Base-by-base conservation (phyloP, 2,113 vertebrate genomes). In the Rhadina sibilatrix region DNA sequence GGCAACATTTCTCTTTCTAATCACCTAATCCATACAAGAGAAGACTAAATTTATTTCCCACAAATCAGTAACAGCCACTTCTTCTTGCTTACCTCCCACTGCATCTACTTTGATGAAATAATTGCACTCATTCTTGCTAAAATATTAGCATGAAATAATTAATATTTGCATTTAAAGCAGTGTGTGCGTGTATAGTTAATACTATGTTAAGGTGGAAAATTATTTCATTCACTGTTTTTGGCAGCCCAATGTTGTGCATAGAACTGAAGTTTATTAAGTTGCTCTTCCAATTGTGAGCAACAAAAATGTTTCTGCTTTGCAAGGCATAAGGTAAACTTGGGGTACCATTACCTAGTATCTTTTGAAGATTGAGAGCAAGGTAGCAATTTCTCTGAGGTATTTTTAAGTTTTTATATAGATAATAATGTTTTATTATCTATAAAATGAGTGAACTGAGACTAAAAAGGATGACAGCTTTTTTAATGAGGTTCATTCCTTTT, bases 131-230 rank as follows among this genome's bases (percentile, higher is more conserved):
- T 59, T 94, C 63, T 82, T 87, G 59, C 33, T 88, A 64, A 85
- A 96, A 80, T 90, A 93, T 86, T 91, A 96, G 22, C 47, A 86
- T 75, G 35, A 88, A 90, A 92, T 80, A 66, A 87, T 89, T 87
- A 83, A 74, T 92, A 80, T 63, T 86, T 93, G 24, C 76, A 77
- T 83, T 83, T 80, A 70, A 93, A 96, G 11, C 15, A 69, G 18
- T 46, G 21, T 38, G 42, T 78, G 24, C 21, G 18, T 78, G 20
- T 75, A 30, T 19, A 47, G 40, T 66, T 91, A 94, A 80, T 50
- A 30, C 9, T 31, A 2, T 33, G 20, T 66, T 89, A 63, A 81
- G 33, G 27, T 52, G 44, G 68, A 88, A 83, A 50, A 81, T 87
- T 47, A 35, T 80, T 91, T 92, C 64, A 68, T 90, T 83, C 47